Percentiles rank a stretch among this genome's conserved stretches.
Evolutionary conservation across 2,113 vertebrate genomes (phyloP).

Genomic region (Callithrix jacchus): DNA sequence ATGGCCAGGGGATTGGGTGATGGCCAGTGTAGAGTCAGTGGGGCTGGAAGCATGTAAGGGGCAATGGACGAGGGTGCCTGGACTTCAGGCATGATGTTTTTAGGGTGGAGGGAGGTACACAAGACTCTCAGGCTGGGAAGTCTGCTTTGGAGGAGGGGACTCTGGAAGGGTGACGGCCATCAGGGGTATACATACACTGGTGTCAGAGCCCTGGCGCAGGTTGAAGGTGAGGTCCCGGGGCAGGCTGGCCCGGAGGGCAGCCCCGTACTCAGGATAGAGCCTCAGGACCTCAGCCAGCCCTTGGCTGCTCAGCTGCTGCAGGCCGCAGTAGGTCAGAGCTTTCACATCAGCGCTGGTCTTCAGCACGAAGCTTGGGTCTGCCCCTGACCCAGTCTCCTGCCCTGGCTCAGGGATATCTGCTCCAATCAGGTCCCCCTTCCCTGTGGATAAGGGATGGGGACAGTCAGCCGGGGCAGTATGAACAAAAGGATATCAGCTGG

Average conservation of each 20-base stretch:
- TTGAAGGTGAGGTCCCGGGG: slow-evolving; percentile 97
- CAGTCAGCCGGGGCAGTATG: neutral
- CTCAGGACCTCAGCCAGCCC: slow-evolving; percentile 93
- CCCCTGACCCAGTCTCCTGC: slow-evolving; percentile 70
- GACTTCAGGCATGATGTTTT: neutral
- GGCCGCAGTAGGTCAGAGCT: slow-evolving; percentile 96
- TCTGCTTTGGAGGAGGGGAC: neutral
- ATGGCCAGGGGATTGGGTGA: neutral
- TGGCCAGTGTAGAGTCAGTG: neutral
- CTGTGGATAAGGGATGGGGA: slow-evolving; percentile 78
- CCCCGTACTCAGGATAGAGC: slow-evolving; percentile 94
- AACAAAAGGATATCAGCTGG: neutral
- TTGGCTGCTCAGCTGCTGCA: slow-evolving; percentile 92
- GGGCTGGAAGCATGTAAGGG: neutral
- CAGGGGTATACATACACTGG: slow-evolving; percentile 86
- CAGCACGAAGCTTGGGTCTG: slow-evolving; percentile 83
- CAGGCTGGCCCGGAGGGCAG: slow-evolving; percentile 91
- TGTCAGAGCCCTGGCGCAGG: slow-evolving; percentile 91
- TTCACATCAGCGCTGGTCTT: slow-evolving; percentile 96
- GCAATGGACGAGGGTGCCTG: neutral
- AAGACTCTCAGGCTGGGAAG: neutral
- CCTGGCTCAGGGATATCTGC: slow-evolving; percentile 89
- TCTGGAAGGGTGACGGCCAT: neutral
- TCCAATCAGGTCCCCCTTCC: slow-evolving; percentile 96
- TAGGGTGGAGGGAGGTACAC: neutral